Evolutionary conservation across 2,113 vertebrate species (phyloP).

Genomic region (Amia ocellicauda): DNA sequence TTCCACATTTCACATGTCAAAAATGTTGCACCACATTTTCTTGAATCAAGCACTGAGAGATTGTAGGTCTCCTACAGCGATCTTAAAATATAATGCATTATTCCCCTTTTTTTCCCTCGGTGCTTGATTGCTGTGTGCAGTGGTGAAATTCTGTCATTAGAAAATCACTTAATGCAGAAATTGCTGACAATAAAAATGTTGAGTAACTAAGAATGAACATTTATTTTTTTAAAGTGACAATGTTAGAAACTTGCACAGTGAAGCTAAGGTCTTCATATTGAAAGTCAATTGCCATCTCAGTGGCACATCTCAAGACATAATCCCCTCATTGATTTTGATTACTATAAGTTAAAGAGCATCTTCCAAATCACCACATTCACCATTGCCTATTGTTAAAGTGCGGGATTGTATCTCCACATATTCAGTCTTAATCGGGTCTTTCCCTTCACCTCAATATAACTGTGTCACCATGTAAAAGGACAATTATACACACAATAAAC

Average conservation of each 20-base stretch:
- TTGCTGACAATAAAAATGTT: slow-evolving; percentile 6
- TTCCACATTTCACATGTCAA: too few species aligned
- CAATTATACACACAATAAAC: too few species aligned
- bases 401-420: too few species aligned
- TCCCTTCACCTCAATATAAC: too few species aligned
- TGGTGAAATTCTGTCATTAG: neutral
- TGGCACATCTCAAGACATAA: neutral
- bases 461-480: too few species aligned
- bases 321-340: neutral
- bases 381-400: neutral
- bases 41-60: too few species aligned
- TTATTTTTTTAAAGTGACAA: neutral
- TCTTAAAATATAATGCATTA: neutral
- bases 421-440: too few species aligned
- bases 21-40: too few species aligned
- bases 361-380: neutral
- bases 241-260: neutral
- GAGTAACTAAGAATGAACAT: neutral
- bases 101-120: neutral
- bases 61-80: too few species aligned
- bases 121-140: neutral
- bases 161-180: neutral
- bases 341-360: neutral
- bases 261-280: neutral
- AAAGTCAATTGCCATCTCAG: neutral